Percentiles rank a stretch among this genome's conserved stretches.
These are phyloP conservation scores for Poecilus cupreus DNA, from an alignment of 2,888 invertebrate species.

Conservation along the genomic window DNA sequence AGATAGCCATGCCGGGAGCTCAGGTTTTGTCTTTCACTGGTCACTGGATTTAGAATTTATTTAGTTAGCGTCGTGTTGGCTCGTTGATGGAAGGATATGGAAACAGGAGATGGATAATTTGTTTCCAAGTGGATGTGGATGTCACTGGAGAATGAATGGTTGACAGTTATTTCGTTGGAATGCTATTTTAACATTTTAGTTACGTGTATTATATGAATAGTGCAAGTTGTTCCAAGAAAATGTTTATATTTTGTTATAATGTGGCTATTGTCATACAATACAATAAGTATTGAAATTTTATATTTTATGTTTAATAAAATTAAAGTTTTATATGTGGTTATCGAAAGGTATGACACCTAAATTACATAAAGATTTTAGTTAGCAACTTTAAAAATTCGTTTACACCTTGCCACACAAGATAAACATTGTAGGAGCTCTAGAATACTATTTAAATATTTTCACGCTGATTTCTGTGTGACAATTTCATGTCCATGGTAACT, in stretches of 20 bases:
- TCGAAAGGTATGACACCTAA: too few relatives aligned
- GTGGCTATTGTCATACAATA: background rate
- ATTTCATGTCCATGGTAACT: too few relatives aligned
- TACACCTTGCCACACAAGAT: too few relatives aligned
- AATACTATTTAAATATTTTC: too few relatives aligned
- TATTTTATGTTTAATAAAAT: too few relatives aligned
- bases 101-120: conserved; percentile 31
- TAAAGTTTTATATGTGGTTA: too few relatives aligned
- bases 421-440: too few relatives aligned
- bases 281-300: too few relatives aligned
- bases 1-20: conserved; percentile 37
- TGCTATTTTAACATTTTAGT: background rate
- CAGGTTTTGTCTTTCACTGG: conserved; percentile 37
- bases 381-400: too few relatives aligned
- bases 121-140: too few relatives aligned
- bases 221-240: background rate
- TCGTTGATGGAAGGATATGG: conserved; percentile 22
- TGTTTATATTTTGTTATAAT: background rate
- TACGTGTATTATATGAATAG: background rate
- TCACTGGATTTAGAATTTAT: conserved; percentile 38
- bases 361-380: too few relatives aligned
- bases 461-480: too few relatives aligned
- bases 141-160: conserved; percentile 5
- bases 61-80: conserved; percentile 31
- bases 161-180: conserved; percentile 15